Percentiles rank a stretch among this genome's conserved stretches.
Conservation (phyloP, 2,113 vertebrate genomes). For the Nycticorax nycticorax region DNA sequence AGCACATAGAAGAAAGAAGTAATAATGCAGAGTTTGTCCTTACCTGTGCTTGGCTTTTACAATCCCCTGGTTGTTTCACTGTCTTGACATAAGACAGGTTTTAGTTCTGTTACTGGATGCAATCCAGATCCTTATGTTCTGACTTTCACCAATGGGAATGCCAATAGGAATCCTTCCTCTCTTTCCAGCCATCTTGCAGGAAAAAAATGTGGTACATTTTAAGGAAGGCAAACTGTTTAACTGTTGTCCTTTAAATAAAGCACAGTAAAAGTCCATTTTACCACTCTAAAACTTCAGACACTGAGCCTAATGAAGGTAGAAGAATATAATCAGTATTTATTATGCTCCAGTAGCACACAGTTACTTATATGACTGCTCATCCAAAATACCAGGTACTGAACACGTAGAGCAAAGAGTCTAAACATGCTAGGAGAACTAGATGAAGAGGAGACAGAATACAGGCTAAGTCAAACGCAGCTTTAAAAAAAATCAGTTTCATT, state of each 20-base stretch:
- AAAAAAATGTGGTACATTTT: constrained; percentile 30
- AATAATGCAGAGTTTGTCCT: background rate
- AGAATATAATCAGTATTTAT: background rate
- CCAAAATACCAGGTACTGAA: background rate
- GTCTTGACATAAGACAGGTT: background rate
- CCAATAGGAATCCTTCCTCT: background rate
- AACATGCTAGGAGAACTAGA: background rate
- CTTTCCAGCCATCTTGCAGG: background rate
- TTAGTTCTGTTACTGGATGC: background rate
- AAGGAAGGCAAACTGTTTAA: constrained; percentile 38
- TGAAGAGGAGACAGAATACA: constrained; percentile 11
- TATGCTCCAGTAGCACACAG: background rate
- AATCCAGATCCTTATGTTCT: background rate
- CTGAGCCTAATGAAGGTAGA: background rate
- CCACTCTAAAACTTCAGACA: constrained; percentile 24
- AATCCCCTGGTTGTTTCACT: background rate
- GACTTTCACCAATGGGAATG: background rate
- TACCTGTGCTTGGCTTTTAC: background rate
- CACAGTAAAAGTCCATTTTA: constrained; percentile 20
- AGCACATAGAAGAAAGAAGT: no score
- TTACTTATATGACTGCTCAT: background rate
- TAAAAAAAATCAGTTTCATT: background rate
- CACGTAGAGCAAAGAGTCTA: background rate
- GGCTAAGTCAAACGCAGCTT: constrained; percentile 16
- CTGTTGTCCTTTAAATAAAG: constrained; percentile 7